Base-by-base conservation (phyloP, 37 sponge, comb jelly and placozoan genomes). In the Axinella damicornis region DNA sequence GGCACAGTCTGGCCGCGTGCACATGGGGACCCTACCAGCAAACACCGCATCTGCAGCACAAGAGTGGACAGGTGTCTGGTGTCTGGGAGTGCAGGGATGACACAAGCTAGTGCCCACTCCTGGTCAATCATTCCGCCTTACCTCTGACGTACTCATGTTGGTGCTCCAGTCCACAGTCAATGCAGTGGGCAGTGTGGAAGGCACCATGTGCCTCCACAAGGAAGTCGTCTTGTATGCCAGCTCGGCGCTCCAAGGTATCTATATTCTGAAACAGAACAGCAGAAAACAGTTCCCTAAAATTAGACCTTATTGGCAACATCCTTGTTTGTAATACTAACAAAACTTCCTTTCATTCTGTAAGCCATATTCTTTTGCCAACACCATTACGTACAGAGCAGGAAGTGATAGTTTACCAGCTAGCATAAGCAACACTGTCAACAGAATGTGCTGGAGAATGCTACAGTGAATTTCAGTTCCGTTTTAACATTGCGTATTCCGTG, bases 141-240 rank as follows among this genome's bases (percentile, higher is more conserved):
- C 96, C 96, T 89, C 87, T 92, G 67, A 95, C 87, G 79, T 71
- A 90, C 37, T 92, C 88, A 55, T 92, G 90, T 14, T 84, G 18
- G 65, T 85, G 90, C 65, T 86, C 82, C 36, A 69, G 73, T 52
- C 70, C 31, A 81, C 99, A 98, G 11, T 83, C 74, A 25, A 95
- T 88, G 77, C 99, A 98, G 85, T 94, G 91, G 74, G 95, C 95
- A 21, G 57, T 76, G 63, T 90, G 81, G 88, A 98, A 98, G 31
- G 84, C 84, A 0, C 99, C 99, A 64, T 98, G 99, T 5, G 99
- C 97, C 80, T 98, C 99, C 16, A 98, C 93, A 38, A 96, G 67
- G 5, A 74, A 46, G 31, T 96, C 89, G 2, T 20, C 82, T 24
- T 78, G 41, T 2, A 98, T 30, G 18, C 97, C 99, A 62, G 95